Conservation (phyloP, 1,140 invertebrate genomes). For the Heliconius himera region DNA sequence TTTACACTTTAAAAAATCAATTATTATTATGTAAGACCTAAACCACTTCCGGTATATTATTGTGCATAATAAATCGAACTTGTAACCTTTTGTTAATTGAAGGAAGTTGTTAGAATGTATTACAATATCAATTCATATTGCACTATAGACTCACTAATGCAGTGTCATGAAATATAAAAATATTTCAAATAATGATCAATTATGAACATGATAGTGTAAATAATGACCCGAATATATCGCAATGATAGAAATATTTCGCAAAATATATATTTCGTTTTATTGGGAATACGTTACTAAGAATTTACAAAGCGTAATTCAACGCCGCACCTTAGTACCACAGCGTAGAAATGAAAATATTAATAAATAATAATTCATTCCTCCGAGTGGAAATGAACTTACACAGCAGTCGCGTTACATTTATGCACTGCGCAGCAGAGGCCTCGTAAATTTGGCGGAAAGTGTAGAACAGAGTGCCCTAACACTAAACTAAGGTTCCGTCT, state of each 20-base stretch:
- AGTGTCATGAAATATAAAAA: slow-evolving; percentile 7
- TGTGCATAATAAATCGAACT: not conserved
- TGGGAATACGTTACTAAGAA: no score
- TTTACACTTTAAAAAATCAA: not conserved
- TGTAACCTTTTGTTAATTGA: slow-evolving; percentile 11
- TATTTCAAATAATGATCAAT: slow-evolving; percentile 1
- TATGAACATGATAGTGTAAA: slow-evolving; percentile 13
- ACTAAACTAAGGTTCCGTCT: not conserved
- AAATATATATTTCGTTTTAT: not conserved
- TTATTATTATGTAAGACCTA: not conserved
- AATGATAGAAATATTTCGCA: not conserved
- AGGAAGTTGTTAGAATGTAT: not conserved
- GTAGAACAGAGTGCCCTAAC: not conserved
- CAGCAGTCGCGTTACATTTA: not conserved
- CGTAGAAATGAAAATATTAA: no score
- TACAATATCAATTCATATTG: not conserved
- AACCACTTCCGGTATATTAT: not conserved
- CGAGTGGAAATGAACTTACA: no score
- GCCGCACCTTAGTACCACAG: no score
- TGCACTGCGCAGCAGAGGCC: no score
- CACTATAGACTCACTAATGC: not conserved
- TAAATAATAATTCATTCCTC: no score
- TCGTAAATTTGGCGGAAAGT: no score
- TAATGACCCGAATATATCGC: not conserved
- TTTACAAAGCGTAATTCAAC: no score